Evolutionary conservation across 2,113 vertebrate genomes (phyloP).

Genomic region (Xiphorhynchus elegans): DNA sequence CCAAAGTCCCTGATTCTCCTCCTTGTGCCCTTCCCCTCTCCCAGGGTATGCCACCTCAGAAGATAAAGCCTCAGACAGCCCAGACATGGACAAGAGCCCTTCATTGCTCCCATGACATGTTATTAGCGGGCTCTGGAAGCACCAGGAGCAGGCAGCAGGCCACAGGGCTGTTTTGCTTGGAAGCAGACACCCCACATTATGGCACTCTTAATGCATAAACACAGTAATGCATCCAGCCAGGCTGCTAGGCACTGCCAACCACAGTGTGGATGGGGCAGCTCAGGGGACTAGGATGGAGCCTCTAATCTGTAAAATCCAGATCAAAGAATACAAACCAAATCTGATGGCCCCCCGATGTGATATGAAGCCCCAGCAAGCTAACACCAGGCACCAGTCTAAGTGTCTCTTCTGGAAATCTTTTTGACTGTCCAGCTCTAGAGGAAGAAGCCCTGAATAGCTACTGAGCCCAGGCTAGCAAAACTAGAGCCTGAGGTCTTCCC

Average conservation of each 20-base stretch:
- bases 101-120: background rate
- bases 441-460: background rate
- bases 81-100: background rate
- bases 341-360: background rate
- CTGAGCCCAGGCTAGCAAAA: background rate
- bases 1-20: background rate
- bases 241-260: background rate
- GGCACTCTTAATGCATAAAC: background rate
- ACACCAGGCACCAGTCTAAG: background rate
- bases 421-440: background rate
- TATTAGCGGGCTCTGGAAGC: background rate
- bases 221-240: background rate
- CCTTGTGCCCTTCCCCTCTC: background rate
- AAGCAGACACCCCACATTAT: background rate
- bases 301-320: background rate
- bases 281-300: background rate
- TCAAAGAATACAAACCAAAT: background rate
- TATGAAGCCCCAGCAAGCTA: background rate
- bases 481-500: background rate
- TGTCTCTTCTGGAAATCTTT: background rate
- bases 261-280: accelerated
- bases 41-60: accelerated
- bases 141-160: background rate
- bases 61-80: background rate
- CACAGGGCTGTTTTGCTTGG: background rate